Base-by-base conservation (phyloP, 1,140 invertebrate genomes). In the Bacillus rossius region DNA sequence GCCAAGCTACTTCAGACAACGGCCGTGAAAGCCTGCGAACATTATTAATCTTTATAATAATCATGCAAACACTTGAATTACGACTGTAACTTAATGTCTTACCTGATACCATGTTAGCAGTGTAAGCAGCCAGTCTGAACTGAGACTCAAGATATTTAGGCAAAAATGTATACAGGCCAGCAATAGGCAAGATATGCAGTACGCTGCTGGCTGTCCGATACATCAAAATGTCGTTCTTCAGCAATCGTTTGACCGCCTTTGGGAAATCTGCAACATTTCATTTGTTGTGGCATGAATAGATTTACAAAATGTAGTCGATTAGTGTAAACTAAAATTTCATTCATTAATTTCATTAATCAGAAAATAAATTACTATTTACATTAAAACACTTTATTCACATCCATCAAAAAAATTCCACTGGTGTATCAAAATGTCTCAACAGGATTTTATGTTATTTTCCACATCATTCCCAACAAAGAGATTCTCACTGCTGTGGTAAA, bases 121-220 rank as follows among this genome's bases (percentile, higher is more conserved):
- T 84, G 71, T 91, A 87, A 45, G 92, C 89, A 14, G 92, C 84
- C 65, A 95, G 75, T 59, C 89, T 81, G 76, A 96, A 96, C 79
- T 95, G 92, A 47, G 86, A 89, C 77, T 96, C 92, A 61, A 96
- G 75, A 73, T 95, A 96, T 74, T 96, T 96, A 48, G 94, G 93
- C 65, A 96, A 78, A 75, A 96, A 97, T 41, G 92, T 94, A 74
- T 95, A 94, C 8, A 94, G 79, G 3, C 92, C 93, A 55, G 91
- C 89, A 63, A 95, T 92, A 40, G 92, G 92, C 67, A 96, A 78
- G 64, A 96, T 83, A 69, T 95, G 91, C 8, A 96, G 78, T 16
- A 96, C 92, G 55, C 86, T 92, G 62, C 88, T 91, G 3, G 91
- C 89, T 8, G 91, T 94, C 17, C 92, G 79, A 70, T 89, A 89